Conservation (phyloP, 2,888 invertebrate species). For the Operophtera brumata region DNA sequence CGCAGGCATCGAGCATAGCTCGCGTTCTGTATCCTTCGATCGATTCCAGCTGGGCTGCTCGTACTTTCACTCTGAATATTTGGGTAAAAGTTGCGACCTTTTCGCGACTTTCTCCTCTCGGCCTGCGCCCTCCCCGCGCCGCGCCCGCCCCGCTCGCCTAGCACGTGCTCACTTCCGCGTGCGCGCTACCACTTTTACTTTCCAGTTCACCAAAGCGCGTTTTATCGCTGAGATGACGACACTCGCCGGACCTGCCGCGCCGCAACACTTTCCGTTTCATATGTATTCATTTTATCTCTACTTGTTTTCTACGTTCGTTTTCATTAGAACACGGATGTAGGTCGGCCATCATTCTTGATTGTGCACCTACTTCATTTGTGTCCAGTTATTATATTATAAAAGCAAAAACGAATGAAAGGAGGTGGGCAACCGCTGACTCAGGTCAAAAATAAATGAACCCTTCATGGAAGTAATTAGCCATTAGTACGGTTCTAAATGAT, state of each 20-base stretch:
- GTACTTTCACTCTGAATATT: slow-evolving; percentile 78
- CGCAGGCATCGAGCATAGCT: slow-evolving; percentile 1
- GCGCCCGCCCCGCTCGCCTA: slow-evolving; percentile 36
- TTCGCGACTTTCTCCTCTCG: slow-evolving; percentile 73
- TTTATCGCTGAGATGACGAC: slow-evolving; percentile 6
- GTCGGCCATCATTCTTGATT: too few species aligned
- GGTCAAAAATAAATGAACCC: too few species aligned
- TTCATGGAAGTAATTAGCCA: too few species aligned
- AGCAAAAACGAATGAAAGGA: too few species aligned
- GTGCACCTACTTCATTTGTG: too few species aligned
- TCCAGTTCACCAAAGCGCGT: slow-evolving; percentile 50
- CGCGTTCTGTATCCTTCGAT: slow-evolving; percentile 47
- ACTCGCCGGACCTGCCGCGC: not conserved
- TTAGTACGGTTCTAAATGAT: too few species aligned
- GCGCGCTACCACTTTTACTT: slow-evolving; percentile 74
- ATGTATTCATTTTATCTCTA: too few species aligned
- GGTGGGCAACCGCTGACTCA: too few species aligned
- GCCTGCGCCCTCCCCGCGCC: slow-evolving; percentile 29
- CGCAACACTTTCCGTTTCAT: too few species aligned
- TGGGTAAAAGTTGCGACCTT: slow-evolving; percentile 80
- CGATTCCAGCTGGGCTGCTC: slow-evolving; percentile 60
- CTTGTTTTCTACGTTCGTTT: too few species aligned
- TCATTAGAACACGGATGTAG: too few species aligned
- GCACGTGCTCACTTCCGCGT: slow-evolving; percentile 67
- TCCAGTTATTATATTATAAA: too few species aligned